These are phyloP conservation scores for Drosophila nigricruria DNA, from an alignment of 2,888 invertebrate genomes.

Conservation along the genomic window DNA sequence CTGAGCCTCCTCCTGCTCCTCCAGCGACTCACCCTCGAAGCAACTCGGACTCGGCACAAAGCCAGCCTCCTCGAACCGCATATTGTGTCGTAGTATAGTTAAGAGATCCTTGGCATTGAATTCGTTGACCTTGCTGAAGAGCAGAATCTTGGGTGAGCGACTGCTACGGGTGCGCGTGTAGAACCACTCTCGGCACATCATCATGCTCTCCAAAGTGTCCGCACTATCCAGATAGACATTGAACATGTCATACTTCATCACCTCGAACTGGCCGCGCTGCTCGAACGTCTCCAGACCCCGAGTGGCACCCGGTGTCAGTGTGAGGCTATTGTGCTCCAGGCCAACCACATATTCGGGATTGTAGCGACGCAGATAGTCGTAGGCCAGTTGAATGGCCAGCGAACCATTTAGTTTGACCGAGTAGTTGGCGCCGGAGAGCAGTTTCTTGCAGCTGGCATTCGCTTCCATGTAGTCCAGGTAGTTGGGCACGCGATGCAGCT, in stretches of 20 bases:
- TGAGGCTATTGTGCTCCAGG: conserved; percentile 36
- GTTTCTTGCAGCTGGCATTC: conserved; percentile 43
- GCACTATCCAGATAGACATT: conserved; percentile 69
- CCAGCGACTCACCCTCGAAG: conserved; percentile 58
- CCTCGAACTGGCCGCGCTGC: conserved; percentile 59
- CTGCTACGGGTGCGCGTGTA: conserved; percentile 57
- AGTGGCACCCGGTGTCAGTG: conserved; percentile 48
- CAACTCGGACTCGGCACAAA: conserved; percentile 63
- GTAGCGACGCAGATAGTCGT: conserved; percentile 58
- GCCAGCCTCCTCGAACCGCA: conserved; percentile 67
- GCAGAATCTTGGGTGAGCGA: conserved; percentile 62
- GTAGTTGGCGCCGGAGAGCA: conserved; percentile 48
- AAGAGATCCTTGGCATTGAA: conserved; percentile 71
- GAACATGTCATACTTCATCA: conserved; percentile 59
- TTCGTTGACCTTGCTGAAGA: conserved; percentile 69
- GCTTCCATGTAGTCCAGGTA: conserved; percentile 51
- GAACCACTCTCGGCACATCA: conserved; percentile 72
- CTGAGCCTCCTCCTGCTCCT: conserved; percentile 10
- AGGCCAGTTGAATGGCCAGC: conserved; percentile 66
- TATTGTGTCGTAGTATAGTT: conserved; percentile 58
- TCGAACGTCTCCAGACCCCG: conserved; percentile 56
- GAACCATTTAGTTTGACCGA: conserved; percentile 60
- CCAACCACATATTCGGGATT: conserved; percentile 56
- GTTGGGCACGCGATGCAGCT: conserved; percentile 59
- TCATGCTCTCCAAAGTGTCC: conserved; percentile 71